These are phyloP conservation scores for Oceanodroma leucorhoa DNA, from an alignment of 2,797 vertebrate genomes.

Conservation along the genomic window DNA sequence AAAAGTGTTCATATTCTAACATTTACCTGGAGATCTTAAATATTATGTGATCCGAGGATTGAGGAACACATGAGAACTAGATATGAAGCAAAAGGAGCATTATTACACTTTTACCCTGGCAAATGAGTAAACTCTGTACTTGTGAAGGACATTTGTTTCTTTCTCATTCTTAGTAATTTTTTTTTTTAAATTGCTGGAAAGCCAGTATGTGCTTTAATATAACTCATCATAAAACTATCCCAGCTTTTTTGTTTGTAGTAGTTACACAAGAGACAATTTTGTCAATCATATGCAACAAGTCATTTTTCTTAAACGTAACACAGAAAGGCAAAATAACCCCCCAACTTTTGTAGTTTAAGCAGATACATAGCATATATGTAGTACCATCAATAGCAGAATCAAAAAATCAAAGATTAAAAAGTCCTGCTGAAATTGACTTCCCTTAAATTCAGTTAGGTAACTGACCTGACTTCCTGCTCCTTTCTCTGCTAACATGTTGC, in stretches of 20 bases:
- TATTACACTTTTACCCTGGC: not conserved
- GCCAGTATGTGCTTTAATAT: not conserved
- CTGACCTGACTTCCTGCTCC: not conserved
- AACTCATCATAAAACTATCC: not conserved
- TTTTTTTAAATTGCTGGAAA: not conserved
- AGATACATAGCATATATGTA: not conserved
- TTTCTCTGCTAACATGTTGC: not conserved
- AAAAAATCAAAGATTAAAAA: not conserved
- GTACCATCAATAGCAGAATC: not conserved
- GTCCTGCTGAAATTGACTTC: not conserved
- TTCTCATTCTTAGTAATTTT: not conserved
- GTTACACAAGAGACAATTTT: not conserved
- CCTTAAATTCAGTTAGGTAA: not conserved
- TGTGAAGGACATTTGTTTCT: not conserved
- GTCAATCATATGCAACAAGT: not conserved
- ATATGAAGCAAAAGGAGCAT: not conserved
- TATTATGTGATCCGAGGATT: not conserved
- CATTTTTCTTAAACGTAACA: not conserved
- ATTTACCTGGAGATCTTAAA: not conserved
- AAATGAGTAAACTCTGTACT: accelerated
- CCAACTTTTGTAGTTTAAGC: not conserved
- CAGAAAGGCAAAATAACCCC: not conserved
- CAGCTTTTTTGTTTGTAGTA: not conserved
- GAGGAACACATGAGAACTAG: not conserved
- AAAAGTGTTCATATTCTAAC: not conserved